Evolutionary conservation across 2,113 vertebrate species (phyloP).

Genomic region (Elephantulus edwardii): DNA sequence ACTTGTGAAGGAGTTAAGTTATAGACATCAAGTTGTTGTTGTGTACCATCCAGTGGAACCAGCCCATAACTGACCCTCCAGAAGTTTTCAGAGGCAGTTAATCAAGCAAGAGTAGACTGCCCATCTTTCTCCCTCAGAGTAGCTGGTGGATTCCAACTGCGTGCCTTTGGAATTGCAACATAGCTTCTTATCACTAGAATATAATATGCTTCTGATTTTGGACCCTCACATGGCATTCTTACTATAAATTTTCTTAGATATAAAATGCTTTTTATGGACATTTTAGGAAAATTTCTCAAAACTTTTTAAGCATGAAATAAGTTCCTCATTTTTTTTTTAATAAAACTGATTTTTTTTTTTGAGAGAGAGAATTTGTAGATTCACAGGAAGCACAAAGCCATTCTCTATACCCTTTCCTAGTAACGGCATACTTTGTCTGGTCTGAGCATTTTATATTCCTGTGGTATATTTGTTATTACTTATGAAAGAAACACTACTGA

Average conservation of each 20-base stretch:
- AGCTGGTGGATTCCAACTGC: too few relatives aligned
- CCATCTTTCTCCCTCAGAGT: too few relatives aligned
- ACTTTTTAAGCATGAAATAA: not conserved
- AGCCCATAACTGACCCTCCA: too few relatives aligned
- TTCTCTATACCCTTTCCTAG: not conserved
- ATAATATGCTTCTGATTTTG: too few relatives aligned
- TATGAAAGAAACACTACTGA: not conserved
- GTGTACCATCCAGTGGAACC: too few relatives aligned
- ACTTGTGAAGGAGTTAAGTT: too few relatives aligned
- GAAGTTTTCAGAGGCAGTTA: too few relatives aligned
- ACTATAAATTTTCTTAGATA: not conserved
- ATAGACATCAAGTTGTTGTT: too few relatives aligned
- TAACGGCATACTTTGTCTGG: not conserved
- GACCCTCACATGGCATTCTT: too few relatives aligned
- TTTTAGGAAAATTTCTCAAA: slow-evolving; percentile 6
- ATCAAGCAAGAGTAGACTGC: too few relatives aligned
- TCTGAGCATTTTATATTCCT: not conserved
- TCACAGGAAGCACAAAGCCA: not conserved
- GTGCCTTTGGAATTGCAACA: too few relatives aligned
- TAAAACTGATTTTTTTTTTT: not conserved
- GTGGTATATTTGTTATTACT: not conserved
- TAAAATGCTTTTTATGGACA: not conserved
- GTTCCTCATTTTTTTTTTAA: not conserved
- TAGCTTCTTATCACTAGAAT: too few relatives aligned
- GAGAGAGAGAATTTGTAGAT: not conserved